Base-by-base conservation (phyloP, 2,888 invertebrate species). In the Chymomyza procnemis region DNA sequence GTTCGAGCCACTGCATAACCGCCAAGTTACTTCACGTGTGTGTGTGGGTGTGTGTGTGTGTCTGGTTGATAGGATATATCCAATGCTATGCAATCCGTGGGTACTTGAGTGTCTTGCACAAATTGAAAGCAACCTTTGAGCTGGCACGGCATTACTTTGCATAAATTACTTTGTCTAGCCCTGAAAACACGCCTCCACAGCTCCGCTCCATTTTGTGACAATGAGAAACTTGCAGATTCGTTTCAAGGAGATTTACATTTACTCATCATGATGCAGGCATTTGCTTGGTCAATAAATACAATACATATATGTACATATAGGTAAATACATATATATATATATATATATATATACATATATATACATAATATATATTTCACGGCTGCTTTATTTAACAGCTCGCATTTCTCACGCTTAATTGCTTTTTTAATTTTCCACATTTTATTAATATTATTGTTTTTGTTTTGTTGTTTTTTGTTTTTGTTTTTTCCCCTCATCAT, bases 281-380 rank as follows among this genome's bases (percentile, higher is more conserved):
- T 81, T 76, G 81, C 86, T 81, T 81, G 86, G 84, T 86, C 84
- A 81, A 81, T 81, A 81, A 73, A 74, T 76, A 71, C 69, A 65
- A 50, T 66, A 57, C 54, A 48, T 57, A 30, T 30, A 30, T 30
- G 6, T 30, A 6, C 6, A 30, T 30, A 30, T 30, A 30, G 30
- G 30, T 4, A 6, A 30, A 30, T 30, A 30, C 6, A 30, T 30
- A 30, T 3, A 30, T 30, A 30, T 30, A 30, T 30, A 30, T 30
- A 30, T 30, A 30, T 30, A 30, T 30, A 30, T 30, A 30, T 30
- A 30, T 41, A 41, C 2, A 41, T 14, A 1, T 12, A 41, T 41
- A 12, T 41, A 41, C 12, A 1, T 12, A 9, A 12, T 12, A 1
- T 8, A 9, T 9, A 41, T 12, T 41, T 3, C 34, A 12, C 3